A percentile compares a stretch with the other conserved stretches of the same genome.
phyloP scores from a whole-genome alignment of 2,113 vertebrate genomes.

The Manacus vitellinus region DNA sequence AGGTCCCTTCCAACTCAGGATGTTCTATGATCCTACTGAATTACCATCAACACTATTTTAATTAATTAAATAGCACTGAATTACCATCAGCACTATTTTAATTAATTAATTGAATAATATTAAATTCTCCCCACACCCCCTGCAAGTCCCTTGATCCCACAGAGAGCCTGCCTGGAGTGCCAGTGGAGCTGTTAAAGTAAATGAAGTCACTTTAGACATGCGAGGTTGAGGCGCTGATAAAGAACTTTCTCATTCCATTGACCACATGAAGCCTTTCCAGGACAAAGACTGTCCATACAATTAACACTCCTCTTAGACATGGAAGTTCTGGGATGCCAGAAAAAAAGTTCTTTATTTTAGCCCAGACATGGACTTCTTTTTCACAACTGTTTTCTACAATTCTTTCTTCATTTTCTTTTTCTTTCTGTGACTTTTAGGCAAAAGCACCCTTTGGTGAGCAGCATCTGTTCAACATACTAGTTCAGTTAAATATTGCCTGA shows the following conservation, averaged over 20 bases:
- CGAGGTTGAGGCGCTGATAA: fast-evolving
- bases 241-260: not conserved
- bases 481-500: constrained; percentile 32
- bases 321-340: not conserved
- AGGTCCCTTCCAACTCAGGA: not conserved
- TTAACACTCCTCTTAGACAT: not conserved
- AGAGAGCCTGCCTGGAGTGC: not conserved
- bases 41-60: no score
- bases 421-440: not conserved
- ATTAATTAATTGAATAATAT: not conserved
- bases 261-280: not conserved
- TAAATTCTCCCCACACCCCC: no score
- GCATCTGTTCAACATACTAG: constrained; percentile 22
- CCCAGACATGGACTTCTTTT: not conserved
- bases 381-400: not conserved
- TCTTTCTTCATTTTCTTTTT: not conserved
- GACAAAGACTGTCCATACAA: not conserved
- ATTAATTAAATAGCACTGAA: not conserved
- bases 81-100: not conserved
- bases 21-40: not conserved
- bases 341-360: not conserved
- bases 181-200: not conserved
- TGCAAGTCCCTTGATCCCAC: not conserved
- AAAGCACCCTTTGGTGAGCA: constrained; percentile 17
- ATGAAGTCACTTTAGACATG: not conserved